A percentile compares a stretch with the other conserved stretches of the same genome.
Conservation (phyloP, 2,113 vertebrate genomes). For the Hiodon alosoides region DNA sequence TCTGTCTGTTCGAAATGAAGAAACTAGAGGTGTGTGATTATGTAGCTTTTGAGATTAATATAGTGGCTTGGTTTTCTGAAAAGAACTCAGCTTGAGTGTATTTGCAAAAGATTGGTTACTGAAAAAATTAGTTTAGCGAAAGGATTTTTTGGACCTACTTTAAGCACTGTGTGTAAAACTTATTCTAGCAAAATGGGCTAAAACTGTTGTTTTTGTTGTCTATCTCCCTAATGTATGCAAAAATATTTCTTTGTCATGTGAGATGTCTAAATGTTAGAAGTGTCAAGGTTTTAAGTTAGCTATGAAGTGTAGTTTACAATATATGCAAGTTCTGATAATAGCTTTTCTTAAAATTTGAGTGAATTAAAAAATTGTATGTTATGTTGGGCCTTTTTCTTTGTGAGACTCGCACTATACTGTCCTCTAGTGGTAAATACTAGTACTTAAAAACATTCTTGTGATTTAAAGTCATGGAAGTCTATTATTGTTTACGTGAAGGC, state of each 20-base stretch:
- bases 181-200: neutral
- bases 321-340: conserved; percentile 49
- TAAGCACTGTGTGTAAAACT: neutral
- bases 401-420: conserved; percentile 35
- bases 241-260: conserved; percentile 29
- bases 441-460: neutral
- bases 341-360: neutral
- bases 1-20: too few species aligned
- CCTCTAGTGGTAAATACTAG: conserved; percentile 41
- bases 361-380: neutral
- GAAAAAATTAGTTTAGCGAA: neutral
- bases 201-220: conserved; percentile 14
- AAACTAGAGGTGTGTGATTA: too few species aligned
- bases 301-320: conserved; percentile 41
- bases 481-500: too few species aligned
- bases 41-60: too few species aligned
- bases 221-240: conserved; percentile 42
- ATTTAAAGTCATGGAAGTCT: neutral
- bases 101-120: neutral
- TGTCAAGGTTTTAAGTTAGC: conserved; percentile 49
- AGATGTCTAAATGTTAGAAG: conserved; percentile 39
- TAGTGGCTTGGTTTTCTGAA: neutral
- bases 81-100: neutral
- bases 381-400: neutral
- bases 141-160: neutral